Base-by-base conservation (phyloP, 2,113 vertebrate species). In the Phrynosoma platyrhinos region DNA sequence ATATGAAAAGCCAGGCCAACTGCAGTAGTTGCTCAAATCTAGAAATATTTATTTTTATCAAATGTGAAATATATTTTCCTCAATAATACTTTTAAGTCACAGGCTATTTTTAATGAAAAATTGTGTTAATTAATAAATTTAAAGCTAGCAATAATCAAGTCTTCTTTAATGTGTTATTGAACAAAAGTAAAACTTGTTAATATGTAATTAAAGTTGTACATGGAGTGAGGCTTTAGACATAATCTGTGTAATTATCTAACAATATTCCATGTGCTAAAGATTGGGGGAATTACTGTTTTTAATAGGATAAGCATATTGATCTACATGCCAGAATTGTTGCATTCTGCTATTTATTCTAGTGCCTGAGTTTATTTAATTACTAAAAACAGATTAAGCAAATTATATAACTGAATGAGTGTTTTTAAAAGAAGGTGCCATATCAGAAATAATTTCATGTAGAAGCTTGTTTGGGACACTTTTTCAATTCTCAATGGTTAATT, bases 211-310 rank as follows among this genome's bases (percentile, higher is more conserved):
- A 55, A 55, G 10, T 71, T 55, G 32, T 84, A 74, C 23, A 58
- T 53, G n/a, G 27, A n/a, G 21, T 74, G n/a, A 58, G 16, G 5
- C 42, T 5, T 40, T 55, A 12, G 30, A 32, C 42, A 86, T 79
- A 64, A 86, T 66, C 42, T 77, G 52, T 9, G 4, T 12, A 79
- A 71, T 79, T 71, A 87, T 40, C 4, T 81, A 74, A 78, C 40
- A 47, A 13, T 68, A 20, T 72, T 23, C 36, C 52, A 82, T 25
- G 23, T 87, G 79, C 52, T 81, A 23, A 74, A 62, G 53, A 72
- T 53, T 74, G 62, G 25, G 64, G 55, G 79, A 82, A 76, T 87
- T 87, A 76, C 42, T 52, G 18, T 20, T 87, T 80, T 75, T 79
- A 74, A 62, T 82, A 72, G 69, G 53, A 30, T 87, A 87, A 81